These are phyloP conservation scores for Zaprionus africanus DNA, from an alignment of 1,140 invertebrate species.

Conservation along the genomic window DNA sequence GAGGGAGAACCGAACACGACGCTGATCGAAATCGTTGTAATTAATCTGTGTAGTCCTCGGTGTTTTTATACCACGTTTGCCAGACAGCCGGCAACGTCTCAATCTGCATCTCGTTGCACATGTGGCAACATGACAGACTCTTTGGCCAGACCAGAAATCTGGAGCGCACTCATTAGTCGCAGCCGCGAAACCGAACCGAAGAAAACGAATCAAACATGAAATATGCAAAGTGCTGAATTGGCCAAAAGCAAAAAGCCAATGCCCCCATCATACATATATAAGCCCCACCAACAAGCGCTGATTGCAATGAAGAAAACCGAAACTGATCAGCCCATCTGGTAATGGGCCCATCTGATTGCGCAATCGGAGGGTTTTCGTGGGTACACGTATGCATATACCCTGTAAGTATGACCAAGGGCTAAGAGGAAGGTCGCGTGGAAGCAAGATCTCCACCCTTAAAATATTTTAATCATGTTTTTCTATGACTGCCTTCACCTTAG, in stretches of 20 bases:
- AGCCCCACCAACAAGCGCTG: neutral
- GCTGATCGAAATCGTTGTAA: conserved; percentile 65
- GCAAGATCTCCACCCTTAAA: too few relatives aligned
- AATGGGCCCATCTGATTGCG: conserved; percentile 13
- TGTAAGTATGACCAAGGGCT: neutral
- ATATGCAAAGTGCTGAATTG: conserved; percentile 64
- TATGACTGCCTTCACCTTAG: too few relatives aligned
- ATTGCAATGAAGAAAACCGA: conserved; percentile 1
- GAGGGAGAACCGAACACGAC: conserved; percentile 52
- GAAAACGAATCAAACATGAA: conserved; percentile 69
- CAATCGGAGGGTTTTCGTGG: neutral
- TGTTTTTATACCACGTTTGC: conserved; percentile 64
- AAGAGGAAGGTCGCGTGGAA: too few relatives aligned
- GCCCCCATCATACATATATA: neutral
- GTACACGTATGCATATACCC: neutral
- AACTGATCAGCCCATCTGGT: neutral
- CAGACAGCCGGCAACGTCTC: conserved; percentile 31
- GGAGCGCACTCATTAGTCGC: conserved; percentile 63
- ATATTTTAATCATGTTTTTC: too few relatives aligned
- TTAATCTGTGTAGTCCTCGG: conserved; percentile 70
- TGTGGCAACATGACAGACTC: conserved; percentile 59
- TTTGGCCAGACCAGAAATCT: conserved; percentile 54
- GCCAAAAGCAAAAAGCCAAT: conserved; percentile 20
- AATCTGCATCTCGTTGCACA: conserved; percentile 38
- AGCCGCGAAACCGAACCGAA: conserved; percentile 55